Base-by-base conservation (phyloP, 2,113 vertebrate species). In the Bettongia penicillata region DNA sequence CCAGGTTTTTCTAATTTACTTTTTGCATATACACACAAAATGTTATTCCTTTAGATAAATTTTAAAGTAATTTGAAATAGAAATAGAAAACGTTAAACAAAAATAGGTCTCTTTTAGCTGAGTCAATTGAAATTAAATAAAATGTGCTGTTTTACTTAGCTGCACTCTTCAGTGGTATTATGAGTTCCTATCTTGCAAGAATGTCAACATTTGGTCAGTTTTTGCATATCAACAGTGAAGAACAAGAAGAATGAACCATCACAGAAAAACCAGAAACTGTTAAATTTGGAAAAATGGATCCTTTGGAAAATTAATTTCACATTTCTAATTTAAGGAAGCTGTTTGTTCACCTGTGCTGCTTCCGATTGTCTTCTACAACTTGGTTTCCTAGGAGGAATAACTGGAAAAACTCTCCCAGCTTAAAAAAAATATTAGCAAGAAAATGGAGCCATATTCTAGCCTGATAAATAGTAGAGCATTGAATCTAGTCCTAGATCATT, bases 181-280 rank as follows among this genome's bases (percentile, higher is more conserved):
- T 11, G 26, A 95, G 84, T 37, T 93, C 90, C 49, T 94, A 0
- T 95, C 84, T 95, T 94, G 57, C 49, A 28, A 94, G 47, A 97
- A 96, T 26, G 91, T 57, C 92, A 96, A 97, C 51, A 93, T 95
- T 97, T 97, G 92, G 93, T 96, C 22, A 95, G 84, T 92, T 97
- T 97, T 95, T 0, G 96, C 94, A 95, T 92, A 95, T 93, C 97
- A 97, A 96, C 91, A 95, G 93, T 90, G 49, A 96, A 95, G 55
- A 61, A 95, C 51, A 95, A 95, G 47, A 53, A 91, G 14, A 93
- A 96, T 92, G 96, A 95, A 90, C 84, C 91, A 91, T 90, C 68
- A 55, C 4, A 51, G 50, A 11, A 94, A 95, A 95, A 93, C 91
- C 28, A 92, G 22, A 96, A 51, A 95, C 47, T 96, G 93, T 68